Conservation (phyloP, 2,888 invertebrate genomes). For the Coenonympha arcania region DNA sequence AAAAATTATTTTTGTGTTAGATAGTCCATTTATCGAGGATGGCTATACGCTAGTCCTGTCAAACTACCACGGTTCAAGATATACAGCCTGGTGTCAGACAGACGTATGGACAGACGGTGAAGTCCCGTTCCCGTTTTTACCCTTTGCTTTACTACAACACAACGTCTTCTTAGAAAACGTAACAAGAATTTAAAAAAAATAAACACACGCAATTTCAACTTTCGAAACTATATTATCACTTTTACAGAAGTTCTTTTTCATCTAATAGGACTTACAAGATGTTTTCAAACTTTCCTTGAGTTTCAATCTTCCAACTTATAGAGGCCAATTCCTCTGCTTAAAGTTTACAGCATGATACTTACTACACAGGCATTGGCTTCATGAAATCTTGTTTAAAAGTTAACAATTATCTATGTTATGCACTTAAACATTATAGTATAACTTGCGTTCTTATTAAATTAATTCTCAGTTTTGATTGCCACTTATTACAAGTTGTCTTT, state of each 20-base stretch:
- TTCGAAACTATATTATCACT: neutral
- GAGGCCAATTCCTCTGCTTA: neutral
- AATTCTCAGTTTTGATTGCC: too few species aligned
- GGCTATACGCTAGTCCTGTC: too few species aligned
- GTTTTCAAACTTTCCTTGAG: neutral
- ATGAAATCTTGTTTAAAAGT: neutral
- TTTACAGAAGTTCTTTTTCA: neutral
- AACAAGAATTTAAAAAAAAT: neutral
- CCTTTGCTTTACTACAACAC: too few species aligned
- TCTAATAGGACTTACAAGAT: constrained; percentile 7
- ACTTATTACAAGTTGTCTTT: too few species aligned
- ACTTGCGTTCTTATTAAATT: neutral
- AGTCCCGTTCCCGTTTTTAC: too few species aligned
- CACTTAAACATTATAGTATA: neutral
- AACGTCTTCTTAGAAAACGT: too few species aligned
- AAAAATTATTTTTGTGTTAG: too few species aligned
- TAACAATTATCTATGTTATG: neutral
- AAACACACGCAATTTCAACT: neutral
- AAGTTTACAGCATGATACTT: neutral
- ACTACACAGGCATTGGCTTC: neutral
- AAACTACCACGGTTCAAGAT: too few species aligned
- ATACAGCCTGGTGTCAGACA: too few species aligned
- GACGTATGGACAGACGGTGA: too few species aligned
- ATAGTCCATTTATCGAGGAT: too few species aligned
- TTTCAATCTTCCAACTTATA: neutral